A percentile compares a stretch with the other conserved stretches of the same genome.
Conservation (phyloP, 1,140 invertebrate species). For the Uloborus diversus region DNA sequence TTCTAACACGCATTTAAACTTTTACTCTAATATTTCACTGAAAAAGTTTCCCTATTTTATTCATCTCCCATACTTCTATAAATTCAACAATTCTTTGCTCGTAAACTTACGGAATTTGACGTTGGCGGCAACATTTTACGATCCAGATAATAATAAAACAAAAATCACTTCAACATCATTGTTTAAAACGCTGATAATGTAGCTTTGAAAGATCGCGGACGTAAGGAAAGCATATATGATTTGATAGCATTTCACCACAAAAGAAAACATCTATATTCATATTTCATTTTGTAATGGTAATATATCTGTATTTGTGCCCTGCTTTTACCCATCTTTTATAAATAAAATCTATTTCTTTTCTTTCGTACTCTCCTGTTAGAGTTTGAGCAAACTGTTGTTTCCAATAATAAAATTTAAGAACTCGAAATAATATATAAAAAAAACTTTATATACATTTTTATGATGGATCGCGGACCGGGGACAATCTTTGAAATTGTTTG, state of each 20-base stretch:
- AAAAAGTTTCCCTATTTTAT: neutral
- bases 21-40: too few species aligned
- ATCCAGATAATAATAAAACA: neutral
- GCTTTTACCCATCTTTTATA: neutral
- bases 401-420: slow-evolving; percentile 53
- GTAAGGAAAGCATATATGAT: neutral
- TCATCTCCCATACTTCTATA: neutral
- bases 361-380: slow-evolving; percentile 29
- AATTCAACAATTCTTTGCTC: neutral
- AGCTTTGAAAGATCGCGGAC: neutral
- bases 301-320: neutral
- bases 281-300: neutral
- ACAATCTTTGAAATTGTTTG: slow-evolving; percentile 55
- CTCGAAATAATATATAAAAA: neutral
- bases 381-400: slow-evolving; percentile 47
- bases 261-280: neutral
- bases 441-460: slow-evolving; percentile 28
- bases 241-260: neutral
- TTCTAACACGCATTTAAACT: too few species aligned
- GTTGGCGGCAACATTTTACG: neutral
- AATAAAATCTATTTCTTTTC: neutral
- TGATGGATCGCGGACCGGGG: slow-evolving; percentile 41
- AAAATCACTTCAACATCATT: slow-evolving; percentile 3
- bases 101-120: neutral
- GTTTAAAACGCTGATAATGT: slow-evolving; percentile 4